These are phyloP conservation scores for Melanotaenia pygmaea DNA, from an alignment of 2,797 vertebrate genomes.

Conservation along the genomic window DNA sequence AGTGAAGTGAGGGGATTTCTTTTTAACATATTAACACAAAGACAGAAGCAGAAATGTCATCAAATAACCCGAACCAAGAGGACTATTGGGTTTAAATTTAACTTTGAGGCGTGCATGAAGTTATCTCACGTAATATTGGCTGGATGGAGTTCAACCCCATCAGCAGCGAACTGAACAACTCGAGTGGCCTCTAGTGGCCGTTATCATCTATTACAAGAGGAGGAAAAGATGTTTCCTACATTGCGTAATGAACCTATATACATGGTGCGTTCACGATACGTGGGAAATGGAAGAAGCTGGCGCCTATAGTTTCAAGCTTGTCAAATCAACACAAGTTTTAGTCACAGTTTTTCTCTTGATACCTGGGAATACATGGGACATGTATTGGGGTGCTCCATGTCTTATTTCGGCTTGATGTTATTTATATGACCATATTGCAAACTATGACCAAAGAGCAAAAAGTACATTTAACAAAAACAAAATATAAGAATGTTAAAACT, in stretches of 20 bases:
- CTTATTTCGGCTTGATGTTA: too few relatives aligned
- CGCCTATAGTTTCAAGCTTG: too few relatives aligned
- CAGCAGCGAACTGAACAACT: conserved; percentile 21
- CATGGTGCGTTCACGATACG: background rate
- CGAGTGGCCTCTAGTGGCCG: conserved; percentile 57
- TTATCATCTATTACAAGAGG: conserved; percentile 18
- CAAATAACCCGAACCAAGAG: background rate
- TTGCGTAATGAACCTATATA: background rate
- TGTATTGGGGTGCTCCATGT: too few relatives aligned
- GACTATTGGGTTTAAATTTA: conserved; percentile 16
- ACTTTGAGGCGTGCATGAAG: conserved; percentile 1
- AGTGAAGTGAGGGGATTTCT: background rate
- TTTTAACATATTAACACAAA: background rate
- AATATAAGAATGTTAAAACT: too few relatives aligned
- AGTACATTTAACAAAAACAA: too few relatives aligned
- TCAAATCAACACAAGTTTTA: too few relatives aligned
- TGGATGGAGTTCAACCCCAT: background rate
- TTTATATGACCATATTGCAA: too few relatives aligned
- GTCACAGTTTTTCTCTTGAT: too few relatives aligned
- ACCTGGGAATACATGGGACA: too few relatives aligned
- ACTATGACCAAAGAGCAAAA: too few relatives aligned
- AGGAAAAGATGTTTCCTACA: background rate
- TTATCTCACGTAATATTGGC: background rate
- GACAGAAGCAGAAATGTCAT: background rate
- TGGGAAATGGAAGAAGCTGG: too few relatives aligned